These are phyloP conservation scores for Acrossocheilus fasciatus DNA, from an alignment of 2,797 vertebrate genomes.

Conservation along the genomic window DNA sequence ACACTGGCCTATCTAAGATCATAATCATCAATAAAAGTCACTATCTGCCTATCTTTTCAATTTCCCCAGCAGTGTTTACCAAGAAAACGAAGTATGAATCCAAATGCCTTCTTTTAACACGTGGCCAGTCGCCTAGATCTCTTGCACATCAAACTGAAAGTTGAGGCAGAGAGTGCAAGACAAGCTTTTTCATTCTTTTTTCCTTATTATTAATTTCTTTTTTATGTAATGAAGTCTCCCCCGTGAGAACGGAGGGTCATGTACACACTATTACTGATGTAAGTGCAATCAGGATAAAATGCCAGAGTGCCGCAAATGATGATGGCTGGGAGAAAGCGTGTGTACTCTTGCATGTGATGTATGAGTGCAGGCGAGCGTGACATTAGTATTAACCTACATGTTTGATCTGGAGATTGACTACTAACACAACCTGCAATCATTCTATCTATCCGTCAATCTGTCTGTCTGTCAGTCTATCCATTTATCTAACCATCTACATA, in stretches of 20 bases:
- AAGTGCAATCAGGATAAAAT: slow-evolving; percentile 39
- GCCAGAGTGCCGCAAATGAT: slow-evolving; percentile 29
- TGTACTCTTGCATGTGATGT: slow-evolving; percentile 31
- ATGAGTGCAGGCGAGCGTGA: slow-evolving; percentile 33
- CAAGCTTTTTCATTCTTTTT: slow-evolving; percentile 11
- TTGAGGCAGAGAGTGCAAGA: slow-evolving; percentile 1
- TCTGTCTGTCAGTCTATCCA: background rate
- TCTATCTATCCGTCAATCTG: slow-evolving; percentile 3
- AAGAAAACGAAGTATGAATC: background rate
- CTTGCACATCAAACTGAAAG: slow-evolving; percentile 8
- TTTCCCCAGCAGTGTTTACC: slow-evolving; percentile 21
- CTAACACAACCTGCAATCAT: slow-evolving; percentile 26
- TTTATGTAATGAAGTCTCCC: slow-evolving; percentile 38
- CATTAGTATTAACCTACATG: slow-evolving; percentile 42
- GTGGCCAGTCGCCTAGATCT: slow-evolving; percentile 2
- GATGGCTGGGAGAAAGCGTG: slow-evolving; percentile 21
- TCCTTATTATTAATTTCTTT: slow-evolving; percentile 33
- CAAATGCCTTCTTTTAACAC: slow-evolving; percentile 2
- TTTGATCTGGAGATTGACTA: slow-evolving; percentile 32
- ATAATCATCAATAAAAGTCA: slow-evolving; percentile 26
- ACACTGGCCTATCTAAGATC: slow-evolving; percentile 7
- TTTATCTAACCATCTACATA: background rate
- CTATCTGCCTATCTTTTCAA: slow-evolving; percentile 19
- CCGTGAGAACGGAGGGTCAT: slow-evolving; percentile 38
- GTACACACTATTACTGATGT: slow-evolving; percentile 40